Percentiles rank a stretch among this genome's conserved stretches.
Evolutionary conservation across 1,140 invertebrate species (phyloP).

Genomic region (Medauroidea extradentata): DNA sequence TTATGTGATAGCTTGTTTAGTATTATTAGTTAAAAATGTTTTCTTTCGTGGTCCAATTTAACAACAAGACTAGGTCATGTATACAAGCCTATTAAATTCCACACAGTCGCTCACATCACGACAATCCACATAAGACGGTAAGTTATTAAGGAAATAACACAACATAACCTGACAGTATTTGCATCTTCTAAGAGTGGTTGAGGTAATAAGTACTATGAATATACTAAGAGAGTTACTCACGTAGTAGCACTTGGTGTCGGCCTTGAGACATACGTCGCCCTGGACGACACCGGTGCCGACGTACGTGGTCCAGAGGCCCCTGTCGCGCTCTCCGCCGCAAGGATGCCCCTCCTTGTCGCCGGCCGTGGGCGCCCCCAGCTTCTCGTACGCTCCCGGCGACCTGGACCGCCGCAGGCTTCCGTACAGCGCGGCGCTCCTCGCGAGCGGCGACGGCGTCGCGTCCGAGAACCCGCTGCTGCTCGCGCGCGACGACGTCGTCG

Average conservation of each 20-base stretch:
- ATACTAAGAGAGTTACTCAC: too few species aligned
- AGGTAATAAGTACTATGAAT: too few species aligned
- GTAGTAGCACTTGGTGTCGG: background rate
- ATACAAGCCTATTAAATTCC: too few species aligned
- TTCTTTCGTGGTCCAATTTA: too few species aligned
- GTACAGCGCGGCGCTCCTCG: conserved; percentile 39
- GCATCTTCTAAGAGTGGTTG: too few species aligned
- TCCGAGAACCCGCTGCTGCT: conserved; percentile 9
- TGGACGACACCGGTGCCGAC: background rate
- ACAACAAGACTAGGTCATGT: too few species aligned
- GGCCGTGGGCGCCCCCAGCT: background rate
- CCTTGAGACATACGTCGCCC: conserved; percentile 2
- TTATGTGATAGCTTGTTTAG: too few species aligned
- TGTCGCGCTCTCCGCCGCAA: background rate
- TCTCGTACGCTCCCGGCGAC: background rate
- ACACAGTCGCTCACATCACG: too few species aligned
- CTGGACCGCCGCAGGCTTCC: conserved; percentile 34
- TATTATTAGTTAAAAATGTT: too few species aligned
- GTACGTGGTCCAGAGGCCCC: background rate
- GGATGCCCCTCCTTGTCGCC: background rate
- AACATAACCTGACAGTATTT: too few species aligned
- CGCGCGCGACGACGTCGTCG: background rate
- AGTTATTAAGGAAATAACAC: too few species aligned
- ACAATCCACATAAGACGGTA: too few species aligned
- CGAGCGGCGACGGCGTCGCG: background rate